phyloP scores from a whole-genome alignment of 2,888 invertebrate genomes.

The Thecophora atra region DNA sequence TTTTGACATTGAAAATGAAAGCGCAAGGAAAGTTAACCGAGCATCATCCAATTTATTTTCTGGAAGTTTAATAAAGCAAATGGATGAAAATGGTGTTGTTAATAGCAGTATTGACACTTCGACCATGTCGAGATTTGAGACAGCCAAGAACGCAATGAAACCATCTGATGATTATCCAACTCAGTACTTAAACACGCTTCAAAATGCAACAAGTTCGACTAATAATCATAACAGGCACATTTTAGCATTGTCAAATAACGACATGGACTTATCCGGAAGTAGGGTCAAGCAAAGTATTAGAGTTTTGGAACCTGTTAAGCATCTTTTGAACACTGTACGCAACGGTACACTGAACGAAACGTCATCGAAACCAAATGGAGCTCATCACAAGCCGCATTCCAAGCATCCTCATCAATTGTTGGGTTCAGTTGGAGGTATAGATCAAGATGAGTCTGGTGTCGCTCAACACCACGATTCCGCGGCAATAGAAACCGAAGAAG shows the following conservation, averaged over 20 bases:
- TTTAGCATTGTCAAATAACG: constrained; percentile 10
- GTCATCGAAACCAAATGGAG: neutral
- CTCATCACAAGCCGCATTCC: constrained; percentile 14
- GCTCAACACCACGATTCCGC: constrained; percentile 49
- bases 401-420: constrained; percentile 52
- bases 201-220: constrained; percentile 48
- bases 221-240: constrained; percentile 52
- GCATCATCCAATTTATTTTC: constrained; percentile 48
- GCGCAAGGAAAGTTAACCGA: constrained; percentile 47
- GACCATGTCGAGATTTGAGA: constrained; percentile 3
- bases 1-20: constrained; percentile 51
- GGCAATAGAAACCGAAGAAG: constrained; percentile 61
- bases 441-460: constrained; percentile 41
- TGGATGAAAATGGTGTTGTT: constrained; percentile 46
- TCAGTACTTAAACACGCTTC: constrained; percentile 50
- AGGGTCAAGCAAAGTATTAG: constrained; percentile 58
- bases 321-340: constrained; percentile 59
- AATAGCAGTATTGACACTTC: constrained; percentile 41
- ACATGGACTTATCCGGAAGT: constrained; percentile 43
- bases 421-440: constrained; percentile 34
- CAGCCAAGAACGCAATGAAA: constrained; percentile 27
- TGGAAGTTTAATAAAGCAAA: constrained; percentile 48
- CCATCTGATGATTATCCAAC: constrained; percentile 52
- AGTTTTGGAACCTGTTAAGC: constrained; percentile 60
- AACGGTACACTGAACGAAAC: constrained; percentile 57